These are phyloP conservation scores for Clepsis dumicolana DNA, from an alignment of 2,888 invertebrate genomes.

Conservation along the genomic window DNA sequence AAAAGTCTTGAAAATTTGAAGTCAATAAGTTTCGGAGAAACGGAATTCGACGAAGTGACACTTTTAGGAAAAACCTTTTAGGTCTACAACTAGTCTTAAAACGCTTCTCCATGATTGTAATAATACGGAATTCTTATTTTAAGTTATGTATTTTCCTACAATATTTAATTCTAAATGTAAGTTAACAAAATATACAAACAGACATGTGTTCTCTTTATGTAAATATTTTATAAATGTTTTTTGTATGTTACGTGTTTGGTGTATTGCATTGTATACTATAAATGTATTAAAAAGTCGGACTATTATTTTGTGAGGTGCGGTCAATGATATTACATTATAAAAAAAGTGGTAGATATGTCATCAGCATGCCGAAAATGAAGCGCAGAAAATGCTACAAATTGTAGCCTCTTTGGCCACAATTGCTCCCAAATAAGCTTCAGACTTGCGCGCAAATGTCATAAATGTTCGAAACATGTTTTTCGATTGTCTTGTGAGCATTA, in stretches of 20 bases:
- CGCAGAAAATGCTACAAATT: too few relatives aligned
- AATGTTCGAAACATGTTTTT: too few relatives aligned
- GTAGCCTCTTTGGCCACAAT: too few relatives aligned
- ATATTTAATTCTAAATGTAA: conserved; percentile 3
- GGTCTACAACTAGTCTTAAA: neutral
- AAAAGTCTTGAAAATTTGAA: too few relatives aligned
- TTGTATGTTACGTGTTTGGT: conserved; percentile 36
- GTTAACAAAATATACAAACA: conserved; percentile 48
- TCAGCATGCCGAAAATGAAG: too few relatives aligned
- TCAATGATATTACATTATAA: too few relatives aligned
- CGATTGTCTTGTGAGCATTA: too few relatives aligned
- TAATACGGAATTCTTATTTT: neutral
- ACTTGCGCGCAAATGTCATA: too few relatives aligned
- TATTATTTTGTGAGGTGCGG: too few relatives aligned
- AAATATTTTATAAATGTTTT: conserved; percentile 44
- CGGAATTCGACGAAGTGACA: neutral
- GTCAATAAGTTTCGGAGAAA: neutral
- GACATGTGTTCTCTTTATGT: conserved; percentile 52
- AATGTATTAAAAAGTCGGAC: conserved; percentile 1
- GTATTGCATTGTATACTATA: conserved; percentile 28
- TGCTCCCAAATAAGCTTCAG: too few relatives aligned
- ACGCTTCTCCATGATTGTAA: neutral
- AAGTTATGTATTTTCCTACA: neutral
- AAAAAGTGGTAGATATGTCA: too few relatives aligned
- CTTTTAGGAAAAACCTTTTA: neutral